Percentiles rank a stretch among this genome's conserved stretches.
phyloP scores from a whole-genome alignment of 2,113 vertebrate genomes.

The Delphinapterus leucas region DNA sequence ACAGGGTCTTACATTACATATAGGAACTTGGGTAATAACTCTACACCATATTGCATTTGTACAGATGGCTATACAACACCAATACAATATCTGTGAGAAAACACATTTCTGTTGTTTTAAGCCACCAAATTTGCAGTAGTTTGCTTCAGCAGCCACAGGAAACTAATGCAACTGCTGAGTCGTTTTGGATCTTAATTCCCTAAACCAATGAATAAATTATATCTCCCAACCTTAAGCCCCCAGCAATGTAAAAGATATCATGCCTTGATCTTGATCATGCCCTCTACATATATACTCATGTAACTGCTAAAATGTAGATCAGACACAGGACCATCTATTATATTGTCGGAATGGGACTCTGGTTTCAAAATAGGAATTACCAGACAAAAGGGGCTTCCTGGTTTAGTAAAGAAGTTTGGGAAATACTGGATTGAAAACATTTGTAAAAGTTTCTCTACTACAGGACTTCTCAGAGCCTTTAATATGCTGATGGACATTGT shows the following conservation, averaged over 20 bases:
- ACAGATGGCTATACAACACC: not conserved
- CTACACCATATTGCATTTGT: not conserved
- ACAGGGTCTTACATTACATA: not conserved
- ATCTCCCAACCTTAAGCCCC: not conserved
- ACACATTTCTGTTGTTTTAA: not conserved
- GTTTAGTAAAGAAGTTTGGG: not conserved
- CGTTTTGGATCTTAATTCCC: not conserved
- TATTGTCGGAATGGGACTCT: not conserved
- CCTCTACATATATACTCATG: not conserved
- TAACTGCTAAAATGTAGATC: not conserved
- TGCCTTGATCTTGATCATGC: not conserved
- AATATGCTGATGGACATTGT: not conserved
- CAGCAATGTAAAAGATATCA: not conserved
- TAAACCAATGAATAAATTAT: not conserved
- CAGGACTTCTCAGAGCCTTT: conserved; percentile 15
- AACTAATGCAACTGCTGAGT: not conserved
- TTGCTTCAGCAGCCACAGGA: not conserved
- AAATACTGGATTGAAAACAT: not conserved
- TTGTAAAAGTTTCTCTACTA: not conserved
- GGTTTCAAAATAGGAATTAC: not conserved
- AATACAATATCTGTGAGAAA: not conserved
- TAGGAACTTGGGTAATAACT: not conserved
- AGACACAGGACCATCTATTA: not conserved
- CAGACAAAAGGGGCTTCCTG: not conserved
- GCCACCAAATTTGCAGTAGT: not conserved